phyloP scores from a whole-genome alignment of 2,113 vertebrate genomes.

The Oreochromis aureus region DNA sequence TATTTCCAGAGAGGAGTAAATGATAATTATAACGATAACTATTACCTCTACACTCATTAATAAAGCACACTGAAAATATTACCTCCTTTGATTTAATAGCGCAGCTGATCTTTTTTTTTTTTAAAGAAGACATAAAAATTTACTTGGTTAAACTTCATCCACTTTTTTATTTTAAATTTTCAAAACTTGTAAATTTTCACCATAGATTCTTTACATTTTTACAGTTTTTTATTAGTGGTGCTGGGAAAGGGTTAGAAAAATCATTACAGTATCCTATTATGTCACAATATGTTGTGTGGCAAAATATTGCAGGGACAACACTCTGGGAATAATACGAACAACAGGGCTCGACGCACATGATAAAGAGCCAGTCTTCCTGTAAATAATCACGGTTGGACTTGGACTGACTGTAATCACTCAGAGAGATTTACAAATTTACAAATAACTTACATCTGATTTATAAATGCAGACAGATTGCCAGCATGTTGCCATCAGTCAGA shows the following conservation, averaged over 20 bases:
- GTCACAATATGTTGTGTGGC: not conserved
- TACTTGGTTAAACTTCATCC: not conserved
- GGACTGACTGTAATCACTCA: not conserved
- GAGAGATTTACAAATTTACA: not conserved
- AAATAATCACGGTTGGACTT: not conserved
- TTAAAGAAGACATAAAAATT: not conserved
- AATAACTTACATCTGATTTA: not conserved
- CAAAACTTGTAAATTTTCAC: not conserved
- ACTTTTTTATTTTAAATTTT: not conserved
- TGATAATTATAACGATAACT: not conserved
- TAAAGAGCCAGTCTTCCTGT: not conserved
- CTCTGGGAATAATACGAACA: not conserved
- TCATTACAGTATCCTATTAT: accelerated
- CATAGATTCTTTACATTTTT: not conserved
- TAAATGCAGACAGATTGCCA: not conserved
- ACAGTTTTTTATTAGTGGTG: not conserved
- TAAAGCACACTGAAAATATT: not conserved
- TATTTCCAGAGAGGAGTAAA: not conserved
- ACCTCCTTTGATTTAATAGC: not conserved
- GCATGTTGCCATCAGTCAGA: not conserved
- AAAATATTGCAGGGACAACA: not conserved
- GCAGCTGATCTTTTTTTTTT: not conserved
- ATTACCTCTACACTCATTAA: not conserved
- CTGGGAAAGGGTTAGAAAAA: not conserved
- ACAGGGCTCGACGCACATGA: too few relatives aligned